These are phyloP conservation scores for Drepana arcuata DNA, from an alignment of 1,140 invertebrate genomes.

Conservation along the genomic window DNA sequence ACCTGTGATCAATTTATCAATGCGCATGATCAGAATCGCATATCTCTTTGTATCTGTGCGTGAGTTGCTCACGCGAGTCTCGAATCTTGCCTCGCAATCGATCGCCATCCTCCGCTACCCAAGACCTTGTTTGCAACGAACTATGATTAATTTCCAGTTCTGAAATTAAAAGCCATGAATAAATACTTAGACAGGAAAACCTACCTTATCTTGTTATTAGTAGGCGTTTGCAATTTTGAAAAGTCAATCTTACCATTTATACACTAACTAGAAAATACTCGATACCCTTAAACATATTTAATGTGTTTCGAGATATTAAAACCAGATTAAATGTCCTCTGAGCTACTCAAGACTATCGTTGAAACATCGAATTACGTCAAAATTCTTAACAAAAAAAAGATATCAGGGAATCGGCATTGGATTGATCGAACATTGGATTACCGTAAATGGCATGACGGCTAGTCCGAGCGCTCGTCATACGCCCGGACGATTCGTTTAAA, in stretches of 20 bases:
- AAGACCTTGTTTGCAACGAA: slow-evolving; percentile 29
- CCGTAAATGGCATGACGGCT: slow-evolving; percentile 57
- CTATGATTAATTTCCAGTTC: slow-evolving; percentile 31
- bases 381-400: slow-evolving; percentile 54
- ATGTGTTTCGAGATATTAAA: too few species aligned
- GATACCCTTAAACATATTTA: too few species aligned
- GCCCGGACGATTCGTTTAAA: slow-evolving; percentile 46
- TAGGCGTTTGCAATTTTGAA: too few species aligned
- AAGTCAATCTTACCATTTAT: too few species aligned
- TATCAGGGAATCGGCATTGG: slow-evolving; percentile 46
- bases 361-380: slow-evolving; percentile 38
- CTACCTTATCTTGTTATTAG: too few species aligned
- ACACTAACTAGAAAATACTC: too few species aligned
- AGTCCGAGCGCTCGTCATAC: slow-evolving; percentile 43
- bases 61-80: slow-evolving; percentile 29
- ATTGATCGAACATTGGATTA: slow-evolving; percentile 51
- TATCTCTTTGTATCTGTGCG: slow-evolving; percentile 39
- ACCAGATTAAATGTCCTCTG: too few species aligned
- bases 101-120: slow-evolving; percentile 12
- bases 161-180: slow-evolving; percentile 17
- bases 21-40: slow-evolving; percentile 44
- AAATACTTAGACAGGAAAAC: too few species aligned
- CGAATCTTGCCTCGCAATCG: slow-evolving; percentile 33
- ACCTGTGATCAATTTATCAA: slow-evolving; percentile 50
- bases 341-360: too few species aligned